Evolutionary conservation across 2,113 vertebrate genomes (phyloP).

Genomic region (Dromas ardeola): DNA sequence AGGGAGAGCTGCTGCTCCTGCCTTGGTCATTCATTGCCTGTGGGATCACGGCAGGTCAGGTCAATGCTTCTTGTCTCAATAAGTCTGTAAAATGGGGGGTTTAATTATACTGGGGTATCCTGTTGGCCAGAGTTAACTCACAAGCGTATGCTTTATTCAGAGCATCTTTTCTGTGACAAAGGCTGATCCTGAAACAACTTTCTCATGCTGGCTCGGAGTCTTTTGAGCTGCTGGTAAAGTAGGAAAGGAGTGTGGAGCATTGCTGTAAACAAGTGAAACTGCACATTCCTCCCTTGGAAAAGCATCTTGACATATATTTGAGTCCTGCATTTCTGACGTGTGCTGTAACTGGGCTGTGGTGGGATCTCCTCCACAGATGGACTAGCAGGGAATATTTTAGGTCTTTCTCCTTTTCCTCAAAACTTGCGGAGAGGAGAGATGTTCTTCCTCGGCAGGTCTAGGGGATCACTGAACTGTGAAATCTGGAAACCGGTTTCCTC

Average conservation of each 20-base stretch:
- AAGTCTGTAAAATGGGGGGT: neutral
- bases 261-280: neutral
- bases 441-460: neutral
- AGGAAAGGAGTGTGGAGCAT: neutral
- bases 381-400: neutral
- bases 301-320: neutral
- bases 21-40: neutral
- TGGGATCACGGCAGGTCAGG: neutral
- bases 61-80: neutral
- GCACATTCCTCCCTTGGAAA: neutral
- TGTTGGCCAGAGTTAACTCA: neutral
- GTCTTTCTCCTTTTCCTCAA: neutral
- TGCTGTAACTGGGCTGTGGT: neutral
- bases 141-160: neutral
- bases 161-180: neutral
- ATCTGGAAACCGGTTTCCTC: neutral
- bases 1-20: neutral
- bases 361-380: neutral
- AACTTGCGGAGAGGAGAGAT: neutral
- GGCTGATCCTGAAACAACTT: neutral
- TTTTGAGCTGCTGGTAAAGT: neutral
- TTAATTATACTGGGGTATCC: neutral
- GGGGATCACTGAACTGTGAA: neutral
- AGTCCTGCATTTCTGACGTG: neutral
- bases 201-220: neutral